Conservation (phyloP, 2,888 invertebrate genomes). For the Hyppa rectilinea region DNA sequence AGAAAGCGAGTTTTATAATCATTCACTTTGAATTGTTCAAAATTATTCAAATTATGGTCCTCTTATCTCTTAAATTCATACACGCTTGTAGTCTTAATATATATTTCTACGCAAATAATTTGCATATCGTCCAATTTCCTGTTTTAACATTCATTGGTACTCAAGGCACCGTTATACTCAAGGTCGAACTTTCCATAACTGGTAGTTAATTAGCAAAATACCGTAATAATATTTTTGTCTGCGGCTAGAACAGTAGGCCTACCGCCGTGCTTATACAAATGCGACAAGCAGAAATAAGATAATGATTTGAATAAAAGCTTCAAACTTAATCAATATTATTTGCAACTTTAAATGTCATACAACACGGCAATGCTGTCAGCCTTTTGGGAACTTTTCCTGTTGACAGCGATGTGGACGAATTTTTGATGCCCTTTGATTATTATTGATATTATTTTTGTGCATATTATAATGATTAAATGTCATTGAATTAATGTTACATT, state of each 20-base stretch:
- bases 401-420: too few species aligned
- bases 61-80: neutral
- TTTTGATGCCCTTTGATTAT: too few species aligned
- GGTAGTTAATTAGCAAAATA: neutral
- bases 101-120: conserved; percentile 13
- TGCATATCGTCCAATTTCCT: neutral
- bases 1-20: neutral
- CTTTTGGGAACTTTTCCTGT: too few species aligned
- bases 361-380: too few species aligned
- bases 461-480: too few species aligned
- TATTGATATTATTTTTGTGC: too few species aligned
- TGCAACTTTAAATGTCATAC: too few species aligned
- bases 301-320: too few species aligned
- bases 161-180: conserved; percentile 13
- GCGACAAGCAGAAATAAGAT: too few species aligned
- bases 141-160: neutral
- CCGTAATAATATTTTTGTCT: neutral
- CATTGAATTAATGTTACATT: neutral
- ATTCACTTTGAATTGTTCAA: neutral
- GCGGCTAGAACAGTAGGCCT: neutral
- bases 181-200: conserved; percentile 17
- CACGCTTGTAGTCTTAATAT: conserved; percentile 1
- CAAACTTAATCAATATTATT: too few species aligned
- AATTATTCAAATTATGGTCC: conserved; percentile 18
- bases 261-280: too few species aligned